These are phyloP conservation scores for Hemicentrotus pulcherrimus DNA, from an alignment of 35 echinoderm and acorn worm species.

Conservation along the genomic window DNA sequence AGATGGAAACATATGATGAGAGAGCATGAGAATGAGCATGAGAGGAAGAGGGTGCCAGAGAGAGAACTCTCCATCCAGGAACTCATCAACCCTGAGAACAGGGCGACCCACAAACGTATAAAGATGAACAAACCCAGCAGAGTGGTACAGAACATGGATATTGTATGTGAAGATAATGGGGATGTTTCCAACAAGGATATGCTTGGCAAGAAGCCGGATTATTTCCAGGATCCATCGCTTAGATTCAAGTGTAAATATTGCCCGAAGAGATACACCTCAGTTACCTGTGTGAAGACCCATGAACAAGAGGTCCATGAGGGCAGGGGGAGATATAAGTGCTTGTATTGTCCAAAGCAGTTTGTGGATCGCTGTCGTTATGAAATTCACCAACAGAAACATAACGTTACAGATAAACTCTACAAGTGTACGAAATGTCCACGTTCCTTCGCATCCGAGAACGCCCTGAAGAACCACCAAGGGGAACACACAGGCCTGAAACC, in stretches of 20 bases:
- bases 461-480: constrained; percentile 15
- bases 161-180: not conserved
- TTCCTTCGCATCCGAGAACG: not conserved
- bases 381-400: not conserved
- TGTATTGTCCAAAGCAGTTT: not conserved
- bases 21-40: not conserved
- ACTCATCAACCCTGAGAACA: not conserved
- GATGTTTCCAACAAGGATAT: not conserved
- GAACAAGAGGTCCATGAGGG: not conserved
- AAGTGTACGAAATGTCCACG: constrained; percentile 20
- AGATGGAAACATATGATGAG: not conserved
- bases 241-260: not conserved
- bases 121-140: not conserved
- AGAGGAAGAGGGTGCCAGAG: not conserved
- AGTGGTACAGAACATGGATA: not conserved
- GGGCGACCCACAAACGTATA: not conserved
- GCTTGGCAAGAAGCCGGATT: not conserved
- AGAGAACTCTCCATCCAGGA: not conserved
- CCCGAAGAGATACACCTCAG: not conserved
- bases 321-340: not conserved
- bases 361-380: not conserved
- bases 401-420: not conserved
- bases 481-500: constrained; percentile 36
- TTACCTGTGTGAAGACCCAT: not conserved
- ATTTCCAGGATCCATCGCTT: not conserved